Base-by-base conservation (phyloP, 37 sponge, comb jelly and placozoan genomes). In the Ianthella basta region DNA sequence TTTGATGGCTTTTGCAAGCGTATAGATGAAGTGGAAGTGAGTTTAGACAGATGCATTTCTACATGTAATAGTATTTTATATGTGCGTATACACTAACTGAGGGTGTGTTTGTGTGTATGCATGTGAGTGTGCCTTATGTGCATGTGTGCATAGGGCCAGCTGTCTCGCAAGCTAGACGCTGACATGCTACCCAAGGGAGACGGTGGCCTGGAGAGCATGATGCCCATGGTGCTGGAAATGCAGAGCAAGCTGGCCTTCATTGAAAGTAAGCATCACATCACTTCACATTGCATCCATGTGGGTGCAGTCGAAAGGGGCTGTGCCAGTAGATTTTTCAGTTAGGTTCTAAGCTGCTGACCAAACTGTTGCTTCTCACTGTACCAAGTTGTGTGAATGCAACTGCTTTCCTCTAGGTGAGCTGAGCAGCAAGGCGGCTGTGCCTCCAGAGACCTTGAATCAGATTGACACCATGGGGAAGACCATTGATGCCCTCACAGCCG, bases 211-310 rank as follows among this genome's bases (percentile, higher is more conserved):
- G 83, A 87, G 20, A 55, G 66, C 57, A 50, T 96, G 69, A 81
- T 94, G 87, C 85, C 97, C 0, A 89, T 83, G 55, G 64, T 96
- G 5, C 23, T 96, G 36, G 94, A 96, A 50, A 61, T 96, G 66
- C 97, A 96, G 82, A 83, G 59, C 55, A 89, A 90, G 56, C 75
- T 96, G 32, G 72, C 61, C 15, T 84, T 77, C 0, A 37, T 94
- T 21, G 97, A 96, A 82, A 84, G 90, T 89, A 39, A 83, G 59
- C 55, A 32, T 30, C 18, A 32, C 4, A 30, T 4, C 70, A 14
- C 32, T 34, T 12, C 38, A 29, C 18, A 16, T 34, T 54, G 73
- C 10, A 35, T 85, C 12, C 66, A 18, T 32, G 53, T 36, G 55
- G 82, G 44, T 14, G 36, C 15, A 21, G 55, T 20, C 59, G n/a